phyloP scores from a whole-genome alignment of 2,797 vertebrate genomes.

The Acestrorhynchus altus region DNA sequence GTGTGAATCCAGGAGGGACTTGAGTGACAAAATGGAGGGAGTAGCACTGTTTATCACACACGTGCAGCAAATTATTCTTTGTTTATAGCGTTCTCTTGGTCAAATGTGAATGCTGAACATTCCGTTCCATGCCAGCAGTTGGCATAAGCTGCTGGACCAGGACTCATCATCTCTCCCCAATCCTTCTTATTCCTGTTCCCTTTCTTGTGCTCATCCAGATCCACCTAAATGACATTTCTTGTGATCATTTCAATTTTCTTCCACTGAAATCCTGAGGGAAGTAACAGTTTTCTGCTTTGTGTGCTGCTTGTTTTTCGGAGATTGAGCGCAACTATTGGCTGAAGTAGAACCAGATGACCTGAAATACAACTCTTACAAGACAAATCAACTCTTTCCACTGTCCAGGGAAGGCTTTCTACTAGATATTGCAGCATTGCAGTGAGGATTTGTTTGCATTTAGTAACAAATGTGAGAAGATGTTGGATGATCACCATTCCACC shows the following conservation, averaged over 20 bases:
- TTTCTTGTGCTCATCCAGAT: not conserved
- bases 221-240: not conserved
- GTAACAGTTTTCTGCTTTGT: not conserved
- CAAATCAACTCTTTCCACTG: too few species aligned
- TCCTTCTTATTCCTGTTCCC: not conserved
- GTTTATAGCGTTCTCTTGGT: slow-evolving; percentile 46
- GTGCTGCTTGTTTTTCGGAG: not conserved
- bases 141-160: not conserved
- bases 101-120: slow-evolving; percentile 61
- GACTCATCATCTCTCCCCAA: slow-evolving; percentile 2
- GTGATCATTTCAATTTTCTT: not conserved
- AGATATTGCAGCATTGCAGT: too few species aligned
- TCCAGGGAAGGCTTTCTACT: too few species aligned
- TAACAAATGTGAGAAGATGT: too few species aligned
- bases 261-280: not conserved
- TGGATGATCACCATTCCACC: too few species aligned
- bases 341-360: not conserved
- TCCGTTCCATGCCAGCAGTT: slow-evolving; percentile 44
- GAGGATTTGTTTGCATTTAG: too few species aligned
- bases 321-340: not conserved
- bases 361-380: not conserved
- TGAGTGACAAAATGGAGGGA: slow-evolving; percentile 48
- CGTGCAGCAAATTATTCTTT: slow-evolving; percentile 44
- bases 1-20: slow-evolving; percentile 45
- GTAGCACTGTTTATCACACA: slow-evolving; percentile 49